Conservation (phyloP, 2,113 vertebrate genomes). For the Microtus ochrogaster region DNA sequence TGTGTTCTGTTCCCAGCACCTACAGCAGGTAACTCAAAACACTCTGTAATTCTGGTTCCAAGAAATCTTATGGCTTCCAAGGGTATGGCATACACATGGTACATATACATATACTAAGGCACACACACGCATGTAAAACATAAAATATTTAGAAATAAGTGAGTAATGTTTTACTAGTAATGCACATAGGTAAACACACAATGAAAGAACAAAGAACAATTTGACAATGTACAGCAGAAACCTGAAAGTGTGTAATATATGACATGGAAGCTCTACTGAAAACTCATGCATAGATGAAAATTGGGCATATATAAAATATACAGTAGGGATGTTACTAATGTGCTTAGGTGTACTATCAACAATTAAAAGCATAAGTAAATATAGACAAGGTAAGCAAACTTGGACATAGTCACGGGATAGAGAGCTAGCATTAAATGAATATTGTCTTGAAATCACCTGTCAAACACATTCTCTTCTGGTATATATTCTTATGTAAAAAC, state of each 20-base stretch:
- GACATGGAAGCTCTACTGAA: not conserved
- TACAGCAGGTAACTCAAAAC: not conserved
- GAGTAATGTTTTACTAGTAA: not conserved
- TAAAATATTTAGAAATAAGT: not conserved
- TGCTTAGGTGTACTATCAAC: not conserved
- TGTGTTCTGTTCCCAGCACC: not conserved
- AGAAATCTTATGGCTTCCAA: not conserved
- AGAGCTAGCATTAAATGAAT: conserved; percentile 1
- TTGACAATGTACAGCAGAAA: not conserved
- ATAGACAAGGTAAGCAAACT: not conserved
- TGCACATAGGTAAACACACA: not conserved
- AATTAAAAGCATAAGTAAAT: conserved; percentile 4
- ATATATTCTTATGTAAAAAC: not conserved
- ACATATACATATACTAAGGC: not conserved
- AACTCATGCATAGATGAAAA: conserved; percentile 40
- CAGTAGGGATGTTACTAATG: not conserved
- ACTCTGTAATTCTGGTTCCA: not conserved
- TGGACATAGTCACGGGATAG: not conserved
- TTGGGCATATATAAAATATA: not conserved
- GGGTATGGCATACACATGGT: not conserved
- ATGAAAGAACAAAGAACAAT: not conserved
- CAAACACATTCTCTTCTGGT: not conserved
- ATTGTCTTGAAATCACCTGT: conserved; percentile 5
- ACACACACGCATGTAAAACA: not conserved
- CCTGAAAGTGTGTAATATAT: not conserved